A percentile compares a stretch with the other conserved stretches of the same genome.
phyloP scores from a whole-genome alignment of 2,888 invertebrate species.

The Candidula unifasciata region DNA sequence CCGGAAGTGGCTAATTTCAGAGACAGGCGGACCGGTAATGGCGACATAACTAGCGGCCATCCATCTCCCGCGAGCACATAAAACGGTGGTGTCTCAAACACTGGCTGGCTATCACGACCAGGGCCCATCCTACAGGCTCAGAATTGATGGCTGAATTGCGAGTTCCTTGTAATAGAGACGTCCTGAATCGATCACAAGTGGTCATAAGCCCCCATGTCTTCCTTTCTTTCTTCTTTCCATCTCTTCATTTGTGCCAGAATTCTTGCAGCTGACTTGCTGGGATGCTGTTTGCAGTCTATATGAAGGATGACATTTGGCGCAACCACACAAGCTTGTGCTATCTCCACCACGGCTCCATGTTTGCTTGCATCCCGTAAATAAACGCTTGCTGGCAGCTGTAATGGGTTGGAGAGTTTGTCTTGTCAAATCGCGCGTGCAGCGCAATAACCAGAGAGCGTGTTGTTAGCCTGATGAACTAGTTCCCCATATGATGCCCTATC shows the following conservation, averaged over 20 bases:
- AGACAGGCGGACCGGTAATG: conserved; percentile 41
- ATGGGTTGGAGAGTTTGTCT: conserved; percentile 36
- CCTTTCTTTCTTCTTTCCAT: neutral
- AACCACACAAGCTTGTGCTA: neutral
- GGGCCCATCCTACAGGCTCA: conserved; percentile 4
- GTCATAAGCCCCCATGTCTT: neutral
- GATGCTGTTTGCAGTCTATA: neutral
- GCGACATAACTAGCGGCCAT: conserved; percentile 47
- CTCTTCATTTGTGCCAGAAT: neutral
- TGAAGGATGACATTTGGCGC: neutral
- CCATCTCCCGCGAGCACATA: conserved; percentile 31
- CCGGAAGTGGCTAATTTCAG: conserved; percentile 46
- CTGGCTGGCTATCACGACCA: conserved; percentile 24
- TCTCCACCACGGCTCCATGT: neutral
- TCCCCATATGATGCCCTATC: conserved; percentile 1
- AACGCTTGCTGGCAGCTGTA: neutral
- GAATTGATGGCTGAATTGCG: conserved; percentile 37
- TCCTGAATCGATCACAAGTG: conserved; percentile 31
- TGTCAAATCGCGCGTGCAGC: conserved; percentile 35
- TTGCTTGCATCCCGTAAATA: conserved; percentile 24
- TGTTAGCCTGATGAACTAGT: conserved; percentile 2
- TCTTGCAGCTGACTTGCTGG: neutral
- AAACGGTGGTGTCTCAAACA: conserved; percentile 36
- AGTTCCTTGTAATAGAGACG: conserved; percentile 32
- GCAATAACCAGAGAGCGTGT: conserved; percentile 6